Evolutionary conservation across 2,888 invertebrate genomes (phyloP).

Genomic region (Microdon myrmicae): DNA sequence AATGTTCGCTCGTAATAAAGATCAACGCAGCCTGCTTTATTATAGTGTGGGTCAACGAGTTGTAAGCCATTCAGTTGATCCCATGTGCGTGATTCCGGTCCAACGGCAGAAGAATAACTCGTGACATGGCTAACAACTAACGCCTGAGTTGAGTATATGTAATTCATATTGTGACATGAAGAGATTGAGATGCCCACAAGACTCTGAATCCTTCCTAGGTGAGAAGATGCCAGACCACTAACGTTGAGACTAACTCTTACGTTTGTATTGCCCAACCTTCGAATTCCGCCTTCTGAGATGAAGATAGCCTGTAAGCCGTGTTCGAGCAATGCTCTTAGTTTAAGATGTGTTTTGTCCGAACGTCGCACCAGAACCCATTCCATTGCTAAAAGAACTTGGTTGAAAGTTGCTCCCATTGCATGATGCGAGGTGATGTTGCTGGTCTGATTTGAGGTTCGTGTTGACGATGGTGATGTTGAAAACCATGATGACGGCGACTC

Average conservation of each 20-base stretch:
- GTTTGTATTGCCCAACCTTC: conserved; percentile 2
- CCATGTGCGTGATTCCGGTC: not conserved
- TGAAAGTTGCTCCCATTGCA: too few species aligned
- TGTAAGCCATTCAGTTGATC: conserved; percentile 3
- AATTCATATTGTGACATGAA: not conserved
- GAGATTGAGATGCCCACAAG: not conserved
- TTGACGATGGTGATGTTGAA: too few species aligned
- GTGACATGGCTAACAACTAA: not conserved
- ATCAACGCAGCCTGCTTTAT: conserved; percentile 6
- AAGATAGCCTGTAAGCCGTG: conserved; percentile 5
- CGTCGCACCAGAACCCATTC: conserved; percentile 4
- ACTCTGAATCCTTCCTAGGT: conserved; percentile 1
- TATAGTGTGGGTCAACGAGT: conserved; percentile 6
- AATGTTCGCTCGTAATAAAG: conserved; percentile 4
- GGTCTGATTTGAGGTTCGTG: too few species aligned
- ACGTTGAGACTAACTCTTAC: conserved; percentile 7
- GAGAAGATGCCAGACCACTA: conserved; percentile 3
- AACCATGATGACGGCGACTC: too few species aligned
- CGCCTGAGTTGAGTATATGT: not conserved
- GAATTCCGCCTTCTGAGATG: conserved; percentile 9
- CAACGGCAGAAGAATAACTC: not conserved
- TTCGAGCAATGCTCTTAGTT: conserved; percentile 5
- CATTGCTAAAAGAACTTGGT: conserved; percentile 4
- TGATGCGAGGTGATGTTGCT: too few species aligned
- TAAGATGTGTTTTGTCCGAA: not conserved